Percentiles rank a stretch among this genome's conserved stretches.
Conservation (phyloP, 1,140 invertebrate genomes). For the Zaprionus nigranus region DNA sequence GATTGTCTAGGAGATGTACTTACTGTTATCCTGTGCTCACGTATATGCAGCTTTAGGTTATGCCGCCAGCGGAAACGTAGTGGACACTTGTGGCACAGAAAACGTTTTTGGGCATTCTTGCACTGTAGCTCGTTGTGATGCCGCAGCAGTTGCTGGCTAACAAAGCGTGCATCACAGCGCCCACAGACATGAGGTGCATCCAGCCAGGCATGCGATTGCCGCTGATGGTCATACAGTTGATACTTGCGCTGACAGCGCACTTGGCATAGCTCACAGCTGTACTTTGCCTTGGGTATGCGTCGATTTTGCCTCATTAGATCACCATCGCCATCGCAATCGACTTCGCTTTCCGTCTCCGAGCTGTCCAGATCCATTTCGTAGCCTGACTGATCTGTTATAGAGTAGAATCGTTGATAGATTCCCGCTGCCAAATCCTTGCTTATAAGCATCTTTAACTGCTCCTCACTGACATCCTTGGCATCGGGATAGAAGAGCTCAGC, state of each 20-base stretch:
- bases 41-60: slow-evolving; percentile 69
- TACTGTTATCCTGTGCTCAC: slow-evolving; percentile 67
- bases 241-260: slow-evolving; percentile 83
- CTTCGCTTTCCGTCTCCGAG: slow-evolving; percentile 68
- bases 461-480: slow-evolving; percentile 58
- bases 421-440: slow-evolving; percentile 56
- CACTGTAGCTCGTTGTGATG: slow-evolving; percentile 76
- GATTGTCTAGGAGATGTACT: neutral
- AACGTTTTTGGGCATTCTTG: slow-evolving; percentile 73
- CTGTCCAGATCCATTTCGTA: slow-evolving; percentile 74
- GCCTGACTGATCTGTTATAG: slow-evolving; percentile 72
- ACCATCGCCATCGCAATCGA: slow-evolving; percentile 47
- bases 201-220: slow-evolving; percentile 58
- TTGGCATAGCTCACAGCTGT: slow-evolving; percentile 85
- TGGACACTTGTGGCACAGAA: slow-evolving; percentile 74
- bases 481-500: slow-evolving; percentile 71
- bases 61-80: slow-evolving; percentile 78
- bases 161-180: slow-evolving; percentile 71
- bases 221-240: slow-evolving; percentile 74
- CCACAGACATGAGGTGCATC: slow-evolving; percentile 72
- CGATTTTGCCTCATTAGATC: slow-evolving; percentile 37
- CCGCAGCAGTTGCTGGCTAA: slow-evolving; percentile 60
- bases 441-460: slow-evolving; percentile 55
- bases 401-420: slow-evolving; percentile 69
- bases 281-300: slow-evolving; percentile 40